Evolutionary conservation across 2,888 invertebrate species (phyloP), one percentile per base, ranked within the genome.

Genomic region (Tipula lateralis): DNA sequence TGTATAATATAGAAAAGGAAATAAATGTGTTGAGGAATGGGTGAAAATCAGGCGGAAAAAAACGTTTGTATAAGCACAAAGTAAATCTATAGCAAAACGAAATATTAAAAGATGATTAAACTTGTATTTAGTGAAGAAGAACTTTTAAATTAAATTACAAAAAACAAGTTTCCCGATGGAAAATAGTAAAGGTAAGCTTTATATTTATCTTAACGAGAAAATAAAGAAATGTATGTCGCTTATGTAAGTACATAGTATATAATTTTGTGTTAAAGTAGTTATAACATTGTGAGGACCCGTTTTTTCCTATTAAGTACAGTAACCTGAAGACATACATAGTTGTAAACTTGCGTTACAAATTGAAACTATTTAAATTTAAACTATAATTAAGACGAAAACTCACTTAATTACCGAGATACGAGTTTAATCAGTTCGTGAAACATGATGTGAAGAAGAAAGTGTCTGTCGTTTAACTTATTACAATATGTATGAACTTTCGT

Each of bases 101-200:
- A 66, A 24, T 66, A 24, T 66, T 24, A 66, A 66, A 66, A 24
- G 12, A 2, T 24, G 66, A 66, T 66, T 66, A 66, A 24, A 66
- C 19, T 66, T 66, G 19, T 66, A 66, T 66, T 66, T 66, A 9
- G 66, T 24, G 24, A 12, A 66, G 24, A 24, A 66, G 12, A 66
- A 66, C 24, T 66, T 66, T 66, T 66, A 66, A 66, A 66, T 66
- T 66, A 66, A 66, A 50, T 50, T 16, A 66, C 24, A 66, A 66
- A 66, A n/a, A 66, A 66, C 19, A 66, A 44, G 16, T 66, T 66
- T 66, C 13, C 66, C 9, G 24, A 66, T 24, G 66, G 66, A 66
- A 66, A 66, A 66, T 66, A 66, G 66, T 66, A 66, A 66, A 66
- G 66, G 66, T 66, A 66, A 66, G 66, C 66, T 7, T 66, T 66